Percentiles rank a stretch among this genome's conserved stretches.
Conservation (phyloP, 2,888 invertebrate species). For the Didymodactylos carnosus region DNA sequence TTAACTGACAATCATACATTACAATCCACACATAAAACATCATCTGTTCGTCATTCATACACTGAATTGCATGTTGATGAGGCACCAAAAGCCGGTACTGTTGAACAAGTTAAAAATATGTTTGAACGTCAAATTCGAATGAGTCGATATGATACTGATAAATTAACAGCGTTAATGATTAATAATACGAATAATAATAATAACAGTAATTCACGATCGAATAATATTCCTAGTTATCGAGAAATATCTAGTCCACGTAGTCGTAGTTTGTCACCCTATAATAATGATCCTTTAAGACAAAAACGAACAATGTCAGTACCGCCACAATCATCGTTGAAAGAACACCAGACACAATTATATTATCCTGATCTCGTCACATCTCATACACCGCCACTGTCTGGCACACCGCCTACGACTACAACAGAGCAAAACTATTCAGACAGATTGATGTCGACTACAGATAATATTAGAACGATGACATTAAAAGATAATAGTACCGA, state of each 20-base stretch:
- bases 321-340: not conserved
- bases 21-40: not conserved
- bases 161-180: too few relatives aligned
- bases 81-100: not conserved
- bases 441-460: too few relatives aligned
- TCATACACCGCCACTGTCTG: not conserved
- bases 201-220: not conserved
- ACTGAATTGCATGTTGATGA: not conserved
- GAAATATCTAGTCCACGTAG: not conserved
- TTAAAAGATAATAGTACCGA: too few relatives aligned
- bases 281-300: not conserved
- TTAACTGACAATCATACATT: not conserved
- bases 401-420: too few relatives aligned
- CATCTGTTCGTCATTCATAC: not conserved
- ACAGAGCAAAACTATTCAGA: too few relatives aligned
- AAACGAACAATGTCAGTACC: not conserved
- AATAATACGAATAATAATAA: not conserved
- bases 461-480: too few relatives aligned
- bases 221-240: not conserved
- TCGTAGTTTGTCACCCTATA: not conserved
- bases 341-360: not conserved
- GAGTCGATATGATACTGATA: not conserved
- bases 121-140: not conserved
- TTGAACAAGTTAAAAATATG: not conserved
- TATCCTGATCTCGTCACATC: not conserved